phyloP scores from a whole-genome alignment of 2,888 invertebrate species.

The Tyria jacobaeae region DNA sequence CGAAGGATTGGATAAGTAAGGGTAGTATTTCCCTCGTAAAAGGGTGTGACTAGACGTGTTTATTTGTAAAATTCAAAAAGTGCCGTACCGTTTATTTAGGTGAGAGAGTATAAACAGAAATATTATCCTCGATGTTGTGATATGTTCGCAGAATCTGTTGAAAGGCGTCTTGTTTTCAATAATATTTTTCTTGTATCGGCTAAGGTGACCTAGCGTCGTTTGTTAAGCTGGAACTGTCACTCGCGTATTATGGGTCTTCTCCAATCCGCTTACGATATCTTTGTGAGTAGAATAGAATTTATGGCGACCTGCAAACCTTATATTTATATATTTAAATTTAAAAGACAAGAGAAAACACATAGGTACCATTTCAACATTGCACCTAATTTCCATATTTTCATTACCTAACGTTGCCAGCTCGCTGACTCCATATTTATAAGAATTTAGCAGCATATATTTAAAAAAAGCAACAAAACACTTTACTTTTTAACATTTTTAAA shows the following conservation, averaged over 20 bases:
- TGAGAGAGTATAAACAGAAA: constrained; percentile 37
- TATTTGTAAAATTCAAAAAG: constrained; percentile 44
- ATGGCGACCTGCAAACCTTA: not conserved
- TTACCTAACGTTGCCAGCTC: too few relatives aligned
- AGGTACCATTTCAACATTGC: too few relatives aligned
- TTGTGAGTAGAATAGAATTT: not conserved
- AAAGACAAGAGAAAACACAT: too few relatives aligned
- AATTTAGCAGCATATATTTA: too few relatives aligned
- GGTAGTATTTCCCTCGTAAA: constrained; percentile 37
- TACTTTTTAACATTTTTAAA: too few relatives aligned
- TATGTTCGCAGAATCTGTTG: not conserved
- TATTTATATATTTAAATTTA: not conserved
- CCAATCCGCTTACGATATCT: not conserved
- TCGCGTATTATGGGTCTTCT: not conserved
- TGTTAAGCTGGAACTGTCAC: not conserved
- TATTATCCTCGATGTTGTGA: constrained; percentile 33
- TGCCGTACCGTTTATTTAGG: constrained; percentile 36
- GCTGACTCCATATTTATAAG: too few relatives aligned
- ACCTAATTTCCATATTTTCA: too few relatives aligned
- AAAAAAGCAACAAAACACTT: too few relatives aligned
- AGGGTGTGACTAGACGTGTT: constrained; percentile 43
- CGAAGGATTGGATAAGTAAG: constrained; percentile 19
- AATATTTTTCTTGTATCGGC: not conserved
- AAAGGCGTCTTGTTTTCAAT: not conserved
- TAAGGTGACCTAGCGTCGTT: not conserved